A percentile compares a stretch with the other conserved stretches of the same genome.
phyloP scores from a whole-genome alignment of 2,113 vertebrate genomes.

The Accipiter cooperii region DNA sequence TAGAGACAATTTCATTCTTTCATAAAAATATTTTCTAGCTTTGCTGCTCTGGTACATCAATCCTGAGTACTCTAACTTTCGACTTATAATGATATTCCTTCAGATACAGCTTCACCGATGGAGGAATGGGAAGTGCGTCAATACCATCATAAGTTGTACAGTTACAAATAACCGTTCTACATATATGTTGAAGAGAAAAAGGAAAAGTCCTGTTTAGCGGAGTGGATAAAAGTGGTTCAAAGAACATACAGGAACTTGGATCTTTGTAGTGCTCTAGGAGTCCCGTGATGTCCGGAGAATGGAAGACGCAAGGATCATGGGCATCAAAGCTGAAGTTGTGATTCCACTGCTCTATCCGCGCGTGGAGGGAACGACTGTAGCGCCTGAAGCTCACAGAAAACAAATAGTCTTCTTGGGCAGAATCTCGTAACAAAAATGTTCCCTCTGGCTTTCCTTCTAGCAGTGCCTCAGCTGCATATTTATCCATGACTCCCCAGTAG shows the following conservation, averaged over 20 bases:
- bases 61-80: slow-evolving; percentile 78
- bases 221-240: slow-evolving; percentile 91
- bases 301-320: slow-evolving; percentile 94
- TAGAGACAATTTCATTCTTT: background rate
- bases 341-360: slow-evolving; percentile 93
- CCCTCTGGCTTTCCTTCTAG: slow-evolving; percentile 95
- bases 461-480: slow-evolving; percentile 91
- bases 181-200: slow-evolving; percentile 92
- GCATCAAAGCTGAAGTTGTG: slow-evolving; percentile 97
- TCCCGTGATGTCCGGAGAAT: slow-evolving; percentile 88
- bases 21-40: slow-evolving; percentile 57
- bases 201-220: slow-evolving; percentile 90
- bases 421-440: slow-evolving; percentile 91
- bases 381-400: slow-evolving; percentile 97
- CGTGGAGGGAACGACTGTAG: slow-evolving; percentile 94
- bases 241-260: slow-evolving; percentile 94
- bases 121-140: slow-evolving; percentile 82
- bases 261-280: slow-evolving; percentile 94
- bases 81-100: slow-evolving; percentile 93
- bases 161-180: slow-evolving; percentile 90
- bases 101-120: slow-evolving; percentile 88
- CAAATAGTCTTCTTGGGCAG: slow-evolving; percentile 93
- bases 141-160: slow-evolving; percentile 88
- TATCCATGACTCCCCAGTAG: slow-evolving; percentile 97
- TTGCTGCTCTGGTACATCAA: slow-evolving; percentile 73